Conservation (phyloP, 2,797 vertebrate species). For the Lepidocolaptes lacrymiger region DNA sequence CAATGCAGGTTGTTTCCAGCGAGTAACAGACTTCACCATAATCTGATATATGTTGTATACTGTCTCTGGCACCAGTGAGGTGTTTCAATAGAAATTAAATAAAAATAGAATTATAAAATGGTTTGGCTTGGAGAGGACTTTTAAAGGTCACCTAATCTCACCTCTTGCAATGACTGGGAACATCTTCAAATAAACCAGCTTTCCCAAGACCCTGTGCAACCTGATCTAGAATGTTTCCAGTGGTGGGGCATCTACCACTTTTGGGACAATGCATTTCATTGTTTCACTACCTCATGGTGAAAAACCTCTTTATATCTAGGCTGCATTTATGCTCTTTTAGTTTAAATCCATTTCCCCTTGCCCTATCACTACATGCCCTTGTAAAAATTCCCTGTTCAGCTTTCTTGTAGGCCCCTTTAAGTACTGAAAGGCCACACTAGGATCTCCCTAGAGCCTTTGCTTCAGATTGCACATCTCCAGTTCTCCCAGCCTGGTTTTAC, state of each 20-base stretch:
- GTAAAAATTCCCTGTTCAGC: neutral
- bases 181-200: neutral
- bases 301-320: neutral
- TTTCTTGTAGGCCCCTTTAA: neutral
- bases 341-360: neutral
- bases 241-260: fast-evolving
- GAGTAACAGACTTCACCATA: neutral
- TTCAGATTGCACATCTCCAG: neutral
- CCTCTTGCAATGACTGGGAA: neutral
- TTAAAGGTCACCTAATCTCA: neutral
- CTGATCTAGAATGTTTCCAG: neutral
- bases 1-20: neutral
- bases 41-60: neutral
- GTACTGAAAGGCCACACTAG: neutral
- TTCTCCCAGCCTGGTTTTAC: neutral
- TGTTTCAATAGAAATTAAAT: neutral
- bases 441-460: fast-evolving
- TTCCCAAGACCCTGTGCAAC: neutral
- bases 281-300: neutral
- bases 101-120: neutral
- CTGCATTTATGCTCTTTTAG: neutral
- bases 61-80: fast-evolving
- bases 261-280: neutral
- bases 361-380: too few relatives aligned
- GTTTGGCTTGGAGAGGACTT: neutral